Conservation (phyloP, 2,888 invertebrate genomes). For the Nymphalis urticae region DNA sequence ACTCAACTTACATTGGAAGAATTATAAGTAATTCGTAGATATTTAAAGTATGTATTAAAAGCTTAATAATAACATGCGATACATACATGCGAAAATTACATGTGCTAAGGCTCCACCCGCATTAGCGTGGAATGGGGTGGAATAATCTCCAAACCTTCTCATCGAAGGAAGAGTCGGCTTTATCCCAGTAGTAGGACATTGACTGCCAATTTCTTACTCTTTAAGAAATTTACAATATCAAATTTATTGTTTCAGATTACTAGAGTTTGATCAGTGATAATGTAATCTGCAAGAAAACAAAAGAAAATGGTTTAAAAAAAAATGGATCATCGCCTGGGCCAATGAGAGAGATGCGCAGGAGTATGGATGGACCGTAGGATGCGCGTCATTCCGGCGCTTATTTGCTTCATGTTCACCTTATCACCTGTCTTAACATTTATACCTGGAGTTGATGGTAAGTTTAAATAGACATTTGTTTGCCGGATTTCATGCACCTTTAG, state of each 20-base stretch:
- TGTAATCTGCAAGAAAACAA: not conserved
- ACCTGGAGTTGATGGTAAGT: slow-evolving; percentile 72
- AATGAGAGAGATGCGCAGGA: slow-evolving; percentile 62
- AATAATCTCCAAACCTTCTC: no score
- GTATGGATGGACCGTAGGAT: slow-evolving; percentile 80
- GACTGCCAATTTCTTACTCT: no score
- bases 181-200: no score
- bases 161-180: no score
- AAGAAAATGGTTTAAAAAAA: not conserved
- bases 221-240: not conserved
- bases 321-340: slow-evolving; percentile 44
- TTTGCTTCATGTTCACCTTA: slow-evolving; percentile 65
- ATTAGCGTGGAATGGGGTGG: no score
- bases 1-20: no score
- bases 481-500: no score
- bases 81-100: no score
- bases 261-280: not conserved
- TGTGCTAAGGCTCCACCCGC: no score
- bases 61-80: no score
- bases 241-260: slow-evolving; percentile 15
- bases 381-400: slow-evolving; percentile 71
- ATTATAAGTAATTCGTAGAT: no score
- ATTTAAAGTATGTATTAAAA: no score
- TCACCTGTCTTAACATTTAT: slow-evolving; percentile 62
- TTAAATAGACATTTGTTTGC: not conserved